These are phyloP conservation scores for Micronycteris hirsuta DNA, from an alignment of 2,113 vertebrate genomes.

Conservation along the genomic window DNA sequence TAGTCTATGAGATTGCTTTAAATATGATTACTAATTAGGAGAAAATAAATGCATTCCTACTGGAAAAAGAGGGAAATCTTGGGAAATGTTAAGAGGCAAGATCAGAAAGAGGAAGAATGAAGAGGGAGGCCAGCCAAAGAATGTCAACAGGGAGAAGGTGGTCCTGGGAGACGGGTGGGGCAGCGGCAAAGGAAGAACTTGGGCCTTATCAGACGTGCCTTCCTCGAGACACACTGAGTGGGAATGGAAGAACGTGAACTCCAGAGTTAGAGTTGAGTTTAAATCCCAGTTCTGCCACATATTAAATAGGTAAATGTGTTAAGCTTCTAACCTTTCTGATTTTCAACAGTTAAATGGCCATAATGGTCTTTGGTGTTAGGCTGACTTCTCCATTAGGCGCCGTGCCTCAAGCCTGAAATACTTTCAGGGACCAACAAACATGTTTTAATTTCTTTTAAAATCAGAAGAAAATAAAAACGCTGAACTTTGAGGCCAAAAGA, in stretches of 20 bases:
- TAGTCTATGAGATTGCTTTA: neutral
- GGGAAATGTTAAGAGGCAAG: neutral
- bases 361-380: neutral
- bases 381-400: neutral
- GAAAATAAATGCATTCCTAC: neutral
- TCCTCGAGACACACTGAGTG: neutral
- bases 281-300: neutral
- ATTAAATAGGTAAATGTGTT: neutral
- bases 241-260: neutral
- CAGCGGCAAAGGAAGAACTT: neutral
- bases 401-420: no score
- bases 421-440: neutral
- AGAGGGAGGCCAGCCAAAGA: neutral
- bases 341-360: neutral
- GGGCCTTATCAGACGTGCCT: accelerated
- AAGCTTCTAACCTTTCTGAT: neutral
- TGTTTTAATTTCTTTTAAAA: neutral
- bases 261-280: neutral
- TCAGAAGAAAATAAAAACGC: neutral
- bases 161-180: accelerated
- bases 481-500: neutral
- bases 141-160: neutral
- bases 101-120: neutral
- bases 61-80: neutral
- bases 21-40: neutral